Evolutionary conservation across 2,113 vertebrate genomes (phyloP), one percentile per base, ranked within the genome.

Genomic region (Pygoscelis adeliae): DNA sequence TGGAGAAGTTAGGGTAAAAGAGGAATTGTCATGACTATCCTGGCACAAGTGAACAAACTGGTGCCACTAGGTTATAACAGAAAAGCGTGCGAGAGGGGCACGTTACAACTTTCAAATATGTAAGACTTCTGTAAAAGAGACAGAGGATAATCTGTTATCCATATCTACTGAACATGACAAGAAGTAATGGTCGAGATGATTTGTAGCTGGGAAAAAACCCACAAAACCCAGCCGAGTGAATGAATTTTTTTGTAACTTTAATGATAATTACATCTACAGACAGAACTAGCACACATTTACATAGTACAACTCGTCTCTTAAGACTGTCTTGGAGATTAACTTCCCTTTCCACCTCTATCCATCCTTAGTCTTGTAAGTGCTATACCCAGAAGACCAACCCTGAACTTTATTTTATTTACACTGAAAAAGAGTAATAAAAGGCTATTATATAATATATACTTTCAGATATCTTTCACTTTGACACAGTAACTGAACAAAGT

Each of bases 201-300:
- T 73, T 89, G 53, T 40, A 83, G 36, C 44, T 92, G 29, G 49
- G 44, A 26, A 22, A 27, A 59, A 32, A 36, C 17, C 2, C n/a
- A 56, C 18, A 71, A 67, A 84, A 53, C 2, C 5, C 20, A 96
- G 20, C 15, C 15, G 13, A 26, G 30, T 22, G 11, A 87, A 58
- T 58, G 16, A 38, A 4, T 42, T 42, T 61, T 63, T 42, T 69
- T 78, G 9, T 52, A 81, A 73, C 26, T 76, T 78, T 87, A 66
- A 61, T 71, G 44, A 74, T 61, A 79, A 95, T 85, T 70, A 91
- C 69, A 52, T 52, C 59, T 89, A 84, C 63, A 87, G 91, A 93
- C 89, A 96, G 89, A 95, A 92, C 80, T 87, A 87, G 76, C 42
- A 83, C 89, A 92, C 86, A 93, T 96, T 92, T 92, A 86, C 83